phyloP scores from a whole-genome alignment of 1,140 invertebrate species.

The Paraescarpia echinospica region DNA sequence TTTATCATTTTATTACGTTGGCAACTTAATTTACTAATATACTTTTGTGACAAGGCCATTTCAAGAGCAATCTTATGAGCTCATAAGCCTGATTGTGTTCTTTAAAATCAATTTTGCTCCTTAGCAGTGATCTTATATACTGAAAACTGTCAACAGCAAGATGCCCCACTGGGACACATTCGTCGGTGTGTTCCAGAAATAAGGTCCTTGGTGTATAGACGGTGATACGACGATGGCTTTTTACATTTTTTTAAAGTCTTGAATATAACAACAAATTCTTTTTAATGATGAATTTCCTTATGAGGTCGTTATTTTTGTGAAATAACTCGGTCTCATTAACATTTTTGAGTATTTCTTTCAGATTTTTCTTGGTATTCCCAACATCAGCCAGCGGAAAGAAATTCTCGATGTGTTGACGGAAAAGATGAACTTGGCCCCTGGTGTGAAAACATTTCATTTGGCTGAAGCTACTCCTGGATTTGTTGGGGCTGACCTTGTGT shows the following conservation, averaged over 20 bases:
- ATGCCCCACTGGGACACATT: too few species aligned
- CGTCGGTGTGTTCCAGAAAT: too few species aligned
- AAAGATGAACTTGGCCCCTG: conserved; percentile 33
- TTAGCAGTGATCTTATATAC: too few species aligned
- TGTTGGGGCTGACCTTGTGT: conserved; percentile 60
- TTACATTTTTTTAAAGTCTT: too few species aligned
- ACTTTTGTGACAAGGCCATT: background rate
- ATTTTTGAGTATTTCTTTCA: conserved; percentile 32
- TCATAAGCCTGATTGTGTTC: too few species aligned
- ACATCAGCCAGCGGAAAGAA: conserved; percentile 37
- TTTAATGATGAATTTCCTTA: background rate
- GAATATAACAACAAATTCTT: background rate
- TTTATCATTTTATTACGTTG: background rate
- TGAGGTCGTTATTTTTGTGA: background rate
- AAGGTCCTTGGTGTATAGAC: too few species aligned
- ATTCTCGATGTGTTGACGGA: conserved; percentile 38
- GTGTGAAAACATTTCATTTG: conserved; percentile 39
- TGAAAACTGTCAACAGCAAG: too few species aligned
- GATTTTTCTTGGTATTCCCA: conserved; percentile 50
- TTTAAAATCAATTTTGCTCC: background rate
- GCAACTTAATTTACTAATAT: background rate
- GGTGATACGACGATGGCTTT: too few species aligned
- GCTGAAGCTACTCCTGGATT: conserved; percentile 59
- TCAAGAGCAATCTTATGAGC: too few species aligned
- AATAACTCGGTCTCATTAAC: background rate